phyloP scores from a whole-genome alignment of 2,888 invertebrate species.

The Tryphoninae sp. region DNA sequence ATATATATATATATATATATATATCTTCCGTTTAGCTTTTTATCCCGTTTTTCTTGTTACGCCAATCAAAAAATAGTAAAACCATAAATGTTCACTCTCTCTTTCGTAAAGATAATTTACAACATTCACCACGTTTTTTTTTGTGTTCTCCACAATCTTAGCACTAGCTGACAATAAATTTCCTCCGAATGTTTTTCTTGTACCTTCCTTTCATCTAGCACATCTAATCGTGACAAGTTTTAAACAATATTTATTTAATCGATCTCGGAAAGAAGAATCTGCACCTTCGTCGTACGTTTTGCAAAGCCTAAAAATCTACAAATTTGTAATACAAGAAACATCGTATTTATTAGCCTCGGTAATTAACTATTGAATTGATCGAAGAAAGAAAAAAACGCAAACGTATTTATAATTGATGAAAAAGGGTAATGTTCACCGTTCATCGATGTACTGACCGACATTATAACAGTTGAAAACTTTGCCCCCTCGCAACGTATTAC shows the following conservation, averaged over 20 bases:
- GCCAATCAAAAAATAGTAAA: slow-evolving; percentile 76
- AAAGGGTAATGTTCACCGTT: not conserved
- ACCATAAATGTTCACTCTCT: slow-evolving; percentile 68
- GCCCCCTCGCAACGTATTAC: not conserved
- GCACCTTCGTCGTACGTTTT: slow-evolving; percentile 68
- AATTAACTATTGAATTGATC: slow-evolving; percentile 10
- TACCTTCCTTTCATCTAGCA: slow-evolving; percentile 65
- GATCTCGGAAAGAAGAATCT: slow-evolving; percentile 68
- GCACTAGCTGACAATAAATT: slow-evolving; percentile 72
- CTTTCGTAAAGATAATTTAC: slow-evolving; percentile 75
- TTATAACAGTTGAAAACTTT: not conserved
- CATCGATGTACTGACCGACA: not conserved
- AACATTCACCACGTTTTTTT: slow-evolving; percentile 71
- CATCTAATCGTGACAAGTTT: slow-evolving; percentile 70
- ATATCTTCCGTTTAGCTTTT: slow-evolving; percentile 55
- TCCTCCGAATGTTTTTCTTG: slow-evolving; percentile 43
- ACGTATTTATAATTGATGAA: slow-evolving; percentile 9
- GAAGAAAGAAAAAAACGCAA: not conserved
- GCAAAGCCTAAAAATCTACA: slow-evolving; percentile 73
- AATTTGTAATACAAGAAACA: slow-evolving; percentile 72
- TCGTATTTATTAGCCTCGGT: slow-evolving; percentile 56
- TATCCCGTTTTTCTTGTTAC: slow-evolving; percentile 46
- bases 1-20: slow-evolving; percentile 63
- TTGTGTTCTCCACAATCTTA: slow-evolving; percentile 69
- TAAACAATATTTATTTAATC: slow-evolving; percentile 54